These are phyloP conservation scores for Andrena hattorfiana DNA, from an alignment of 2,888 invertebrate genomes.

Conservation along the genomic window DNA sequence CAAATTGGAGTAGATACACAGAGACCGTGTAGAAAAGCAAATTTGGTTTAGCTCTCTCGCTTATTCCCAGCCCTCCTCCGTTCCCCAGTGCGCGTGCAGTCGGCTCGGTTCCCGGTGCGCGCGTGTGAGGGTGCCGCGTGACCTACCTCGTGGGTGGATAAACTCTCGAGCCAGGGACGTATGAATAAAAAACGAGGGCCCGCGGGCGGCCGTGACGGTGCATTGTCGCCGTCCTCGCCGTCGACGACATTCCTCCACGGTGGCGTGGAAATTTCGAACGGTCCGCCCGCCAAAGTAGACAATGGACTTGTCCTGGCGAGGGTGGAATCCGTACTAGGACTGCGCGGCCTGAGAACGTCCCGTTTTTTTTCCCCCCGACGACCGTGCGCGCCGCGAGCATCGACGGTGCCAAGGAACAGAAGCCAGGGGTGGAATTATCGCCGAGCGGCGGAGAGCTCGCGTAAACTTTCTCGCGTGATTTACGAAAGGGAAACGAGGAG, in stretches of 20 bases:
- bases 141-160: conserved; percentile 59
- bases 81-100: not conserved
- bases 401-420: not conserved
- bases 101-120: not conserved
- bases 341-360: conserved; percentile 10
- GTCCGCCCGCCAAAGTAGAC: conserved; percentile 28
- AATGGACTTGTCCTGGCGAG: conserved; percentile 30
- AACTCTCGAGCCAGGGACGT: conserved; percentile 73
- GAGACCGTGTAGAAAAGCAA: conserved; percentile 69
- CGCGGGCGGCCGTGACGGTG: conserved; percentile 66
- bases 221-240: conserved; percentile 70
- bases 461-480: conserved; percentile 22
- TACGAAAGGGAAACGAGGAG: not conserved
- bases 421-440: conserved; percentile 13
- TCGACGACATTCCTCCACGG: conserved; percentile 40
- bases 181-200: conserved; percentile 77
- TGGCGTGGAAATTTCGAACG: conserved; percentile 40
- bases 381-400: conserved; percentile 5
- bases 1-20: conserved; percentile 73
- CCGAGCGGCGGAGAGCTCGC: not conserved
- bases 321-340: conserved; percentile 13
- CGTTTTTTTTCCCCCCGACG: not conserved
- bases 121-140: not conserved
- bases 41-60: conserved; percentile 72
- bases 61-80: conserved; percentile 34